Percentiles rank a stretch among this genome's conserved stretches.
Evolutionary conservation across 2,888 invertebrate genomes (phyloP).

Genomic region (Pterobdella sp.): DNA sequence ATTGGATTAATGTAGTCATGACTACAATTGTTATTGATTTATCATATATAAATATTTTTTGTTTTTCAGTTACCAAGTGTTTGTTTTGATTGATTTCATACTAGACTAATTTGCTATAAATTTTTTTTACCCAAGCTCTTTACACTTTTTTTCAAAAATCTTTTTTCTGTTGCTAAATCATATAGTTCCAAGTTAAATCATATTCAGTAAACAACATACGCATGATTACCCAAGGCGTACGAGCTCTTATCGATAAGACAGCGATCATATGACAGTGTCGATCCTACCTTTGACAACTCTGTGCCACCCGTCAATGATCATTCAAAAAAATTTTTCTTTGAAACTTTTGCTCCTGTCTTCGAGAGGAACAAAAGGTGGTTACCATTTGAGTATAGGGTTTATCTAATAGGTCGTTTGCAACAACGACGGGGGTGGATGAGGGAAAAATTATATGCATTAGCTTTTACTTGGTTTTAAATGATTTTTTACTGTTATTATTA

Average conservation of each 20-base stretch:
- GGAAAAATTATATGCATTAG: slow-evolving; percentile 10
- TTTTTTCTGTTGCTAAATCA: not conserved
- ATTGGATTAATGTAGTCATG: not conserved
- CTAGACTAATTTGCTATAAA: too few species aligned
- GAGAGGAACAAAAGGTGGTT: slow-evolving; percentile 55
- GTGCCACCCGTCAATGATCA: slow-evolving; percentile 65
- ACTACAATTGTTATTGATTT: not conserved
- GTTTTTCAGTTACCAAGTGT: too few species aligned
- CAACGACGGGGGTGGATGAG: not conserved
- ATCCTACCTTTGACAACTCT: slow-evolving; percentile 82
- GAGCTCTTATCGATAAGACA: slow-evolving; percentile 74
- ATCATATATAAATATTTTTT: not conserved
- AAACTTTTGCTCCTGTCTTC: slow-evolving; percentile 54
- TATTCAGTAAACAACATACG: not conserved
- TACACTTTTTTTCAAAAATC: too few species aligned
- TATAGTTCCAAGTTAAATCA: not conserved
- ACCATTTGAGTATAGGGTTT: slow-evolving; percentile 19
- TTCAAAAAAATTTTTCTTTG: slow-evolving; percentile 71
- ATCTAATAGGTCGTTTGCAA: not conserved
- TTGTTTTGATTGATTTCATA: too few species aligned
- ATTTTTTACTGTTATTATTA: too few species aligned
- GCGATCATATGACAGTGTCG: slow-evolving; percentile 89
- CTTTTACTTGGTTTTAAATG: not conserved
- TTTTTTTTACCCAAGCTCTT: too few species aligned
- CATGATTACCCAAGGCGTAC: slow-evolving; percentile 68